Percentiles rank a stretch among this genome's conserved stretches.
Evolutionary conservation across 2,113 vertebrate genomes (phyloP).

Genomic region (Aplodontia rufa): DNA sequence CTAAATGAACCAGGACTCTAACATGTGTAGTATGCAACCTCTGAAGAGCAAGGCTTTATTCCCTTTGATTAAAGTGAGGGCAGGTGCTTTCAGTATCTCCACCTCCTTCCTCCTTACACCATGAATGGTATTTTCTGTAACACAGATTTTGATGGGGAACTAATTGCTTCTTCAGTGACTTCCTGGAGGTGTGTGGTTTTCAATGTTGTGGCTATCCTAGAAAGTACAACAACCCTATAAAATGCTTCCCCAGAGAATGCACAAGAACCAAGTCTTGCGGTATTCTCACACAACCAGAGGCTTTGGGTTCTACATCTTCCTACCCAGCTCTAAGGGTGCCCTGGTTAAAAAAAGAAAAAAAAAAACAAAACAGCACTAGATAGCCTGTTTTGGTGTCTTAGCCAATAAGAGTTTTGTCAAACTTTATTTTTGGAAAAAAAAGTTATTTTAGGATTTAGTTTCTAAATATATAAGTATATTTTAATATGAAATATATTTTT

Average conservation of each 20-base stretch:
- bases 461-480: conserved; percentile 19
- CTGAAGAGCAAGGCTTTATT: neutral
- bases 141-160: neutral
- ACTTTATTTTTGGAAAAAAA: conserved; percentile 29
- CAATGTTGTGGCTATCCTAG: neutral
- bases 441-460: conserved; percentile 52
- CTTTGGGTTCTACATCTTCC: neutral
- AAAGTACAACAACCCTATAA: neutral
- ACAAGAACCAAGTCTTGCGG: neutral
- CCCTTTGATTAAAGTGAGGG: neutral
- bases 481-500: conserved; percentile 19
- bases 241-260: neutral
- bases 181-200: neutral
- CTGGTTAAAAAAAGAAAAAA: neutral
- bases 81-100: neutral
- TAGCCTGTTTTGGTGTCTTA: conserved; percentile 10
- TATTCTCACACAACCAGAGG: neutral
- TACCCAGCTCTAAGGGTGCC: neutral
- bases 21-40: neutral
- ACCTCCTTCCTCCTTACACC: neutral
- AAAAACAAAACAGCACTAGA: neutral
- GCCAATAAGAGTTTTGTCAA: conserved; percentile 30
- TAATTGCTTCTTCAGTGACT: neutral
- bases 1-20: neutral
- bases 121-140: neutral